Evolutionary conservation across 2,888 invertebrate species (phyloP).

Genomic region (Ectemnius lituratus): DNA sequence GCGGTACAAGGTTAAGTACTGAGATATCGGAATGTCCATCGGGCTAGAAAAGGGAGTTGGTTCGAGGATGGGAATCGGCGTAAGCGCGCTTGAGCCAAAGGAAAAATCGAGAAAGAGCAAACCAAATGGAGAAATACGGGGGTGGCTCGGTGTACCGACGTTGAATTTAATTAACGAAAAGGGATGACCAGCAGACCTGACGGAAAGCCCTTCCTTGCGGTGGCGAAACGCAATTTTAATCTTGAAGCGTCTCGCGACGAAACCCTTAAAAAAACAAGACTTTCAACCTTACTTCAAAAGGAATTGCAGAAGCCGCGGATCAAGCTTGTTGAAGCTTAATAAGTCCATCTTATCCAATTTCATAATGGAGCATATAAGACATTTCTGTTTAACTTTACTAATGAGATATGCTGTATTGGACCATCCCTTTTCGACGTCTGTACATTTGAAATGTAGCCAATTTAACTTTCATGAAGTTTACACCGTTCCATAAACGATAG

Average conservation of each 20-base stretch:
- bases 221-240: constrained; percentile 1
- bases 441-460: no score
- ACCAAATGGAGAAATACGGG: constrained; percentile 1
- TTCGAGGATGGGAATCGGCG: constrained; percentile 10
- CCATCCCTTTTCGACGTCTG: no score
- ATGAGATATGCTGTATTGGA: no score
- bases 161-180: constrained; percentile 10
- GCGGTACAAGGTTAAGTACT: constrained; percentile 54
- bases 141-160: not conserved
- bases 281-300: no score
- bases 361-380: no score
- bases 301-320: no score
- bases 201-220: not conserved
- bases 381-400: no score
- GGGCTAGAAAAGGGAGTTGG: constrained; percentile 38
- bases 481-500: no score
- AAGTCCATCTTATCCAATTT: no score
- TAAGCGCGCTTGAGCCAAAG: not conserved
- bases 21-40: constrained; percentile 44
- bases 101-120: not conserved
- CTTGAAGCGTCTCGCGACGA: not conserved
- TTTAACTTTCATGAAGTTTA: no score
- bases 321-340: no score
- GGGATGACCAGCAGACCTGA: not conserved
- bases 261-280: not conserved